These are phyloP conservation scores for Sericinus montela DNA, from an alignment of 2,888 invertebrate genomes.

Conservation along the genomic window DNA sequence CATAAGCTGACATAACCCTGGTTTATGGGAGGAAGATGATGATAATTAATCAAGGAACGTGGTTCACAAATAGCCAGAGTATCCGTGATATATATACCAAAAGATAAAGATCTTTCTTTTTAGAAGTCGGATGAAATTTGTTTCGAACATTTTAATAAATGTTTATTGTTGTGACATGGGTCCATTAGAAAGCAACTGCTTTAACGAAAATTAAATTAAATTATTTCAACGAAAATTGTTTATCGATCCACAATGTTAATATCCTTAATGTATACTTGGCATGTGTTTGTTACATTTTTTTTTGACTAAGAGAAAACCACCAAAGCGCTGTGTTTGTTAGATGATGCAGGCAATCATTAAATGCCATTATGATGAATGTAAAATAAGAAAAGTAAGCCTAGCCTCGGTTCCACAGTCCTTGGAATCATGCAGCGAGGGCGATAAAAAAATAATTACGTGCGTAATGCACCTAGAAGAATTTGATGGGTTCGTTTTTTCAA, in stretches of 20 bases:
- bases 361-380: conserved; percentile 17
- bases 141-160: too few relatives aligned
- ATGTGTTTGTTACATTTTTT: conserved; percentile 4
- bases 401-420: conserved; percentile 8
- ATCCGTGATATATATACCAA: too few relatives aligned
- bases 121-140: too few relatives aligned
- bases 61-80: too few relatives aligned
- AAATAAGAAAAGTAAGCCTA: conserved; percentile 16
- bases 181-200: too few relatives aligned
- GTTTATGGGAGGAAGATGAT: too few relatives aligned
- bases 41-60: too few relatives aligned
- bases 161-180: too few relatives aligned
- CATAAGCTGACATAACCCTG: too few relatives aligned
- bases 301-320: not conserved
- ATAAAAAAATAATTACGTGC: conserved; percentile 19
- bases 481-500: conserved; percentile 12
- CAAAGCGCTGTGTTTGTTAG: conserved; percentile 12
- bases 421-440: conserved; percentile 10
- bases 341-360: conserved; percentile 9
- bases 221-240: too few relatives aligned
- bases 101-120: too few relatives aligned
- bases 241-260: not conserved
- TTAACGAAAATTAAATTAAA: too few relatives aligned
- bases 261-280: not conserved
- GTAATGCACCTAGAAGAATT: conserved; percentile 20